phyloP scores from a whole-genome alignment of 1,140 invertebrate genomes.

The Heliconius congener region DNA sequence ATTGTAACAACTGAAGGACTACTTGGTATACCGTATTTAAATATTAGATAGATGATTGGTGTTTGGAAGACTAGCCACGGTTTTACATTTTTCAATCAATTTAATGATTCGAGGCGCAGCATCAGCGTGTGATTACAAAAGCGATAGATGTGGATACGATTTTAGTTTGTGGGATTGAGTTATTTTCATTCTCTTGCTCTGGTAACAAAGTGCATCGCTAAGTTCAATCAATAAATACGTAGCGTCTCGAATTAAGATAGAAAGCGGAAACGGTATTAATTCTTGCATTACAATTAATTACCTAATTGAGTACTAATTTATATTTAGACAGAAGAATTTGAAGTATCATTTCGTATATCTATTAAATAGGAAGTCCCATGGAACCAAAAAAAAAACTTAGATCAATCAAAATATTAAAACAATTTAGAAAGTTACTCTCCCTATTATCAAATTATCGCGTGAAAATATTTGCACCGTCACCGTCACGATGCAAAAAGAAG shows the following conservation, averaged over 20 bases:
- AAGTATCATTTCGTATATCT: neutral
- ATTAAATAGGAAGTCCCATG: neutral
- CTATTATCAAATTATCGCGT: slow-evolving; percentile 56
- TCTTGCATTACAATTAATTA: no score
- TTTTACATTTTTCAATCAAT: neutral
- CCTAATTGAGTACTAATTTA: no score
- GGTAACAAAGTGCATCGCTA: no score
- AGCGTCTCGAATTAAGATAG: no score
- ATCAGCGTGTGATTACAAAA: no score
- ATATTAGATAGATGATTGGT: neutral
- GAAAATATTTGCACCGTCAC: slow-evolving; percentile 54
- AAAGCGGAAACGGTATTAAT: no score
- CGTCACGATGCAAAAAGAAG: slow-evolving; percentile 55
- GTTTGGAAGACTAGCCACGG: neutral
- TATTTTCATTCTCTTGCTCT: no score
- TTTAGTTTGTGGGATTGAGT: no score
- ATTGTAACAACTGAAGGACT: neutral
- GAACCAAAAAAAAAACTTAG: neutral
- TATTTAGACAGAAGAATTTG: neutral
- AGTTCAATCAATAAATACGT: no score
- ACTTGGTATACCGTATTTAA: neutral
- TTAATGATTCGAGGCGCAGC: neutral
- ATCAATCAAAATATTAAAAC: slow-evolving; percentile 33
- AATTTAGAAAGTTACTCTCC: slow-evolving; percentile 32
- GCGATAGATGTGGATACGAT: no score